phyloP scores from a whole-genome alignment of 2,888 invertebrate genomes.

The Drosophila infuscata region DNA sequence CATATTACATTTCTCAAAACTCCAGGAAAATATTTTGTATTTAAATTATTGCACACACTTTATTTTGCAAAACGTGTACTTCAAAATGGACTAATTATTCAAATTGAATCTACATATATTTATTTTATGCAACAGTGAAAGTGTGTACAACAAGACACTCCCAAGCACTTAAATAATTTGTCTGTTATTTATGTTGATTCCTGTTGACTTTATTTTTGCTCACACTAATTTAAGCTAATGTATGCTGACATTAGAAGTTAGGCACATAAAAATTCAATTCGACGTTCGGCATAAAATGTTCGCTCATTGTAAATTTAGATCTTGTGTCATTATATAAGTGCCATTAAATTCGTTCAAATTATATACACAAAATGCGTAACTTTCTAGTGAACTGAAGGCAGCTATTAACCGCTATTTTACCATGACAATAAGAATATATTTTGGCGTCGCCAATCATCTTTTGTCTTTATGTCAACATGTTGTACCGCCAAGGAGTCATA shows the following conservation, averaged over 20 bases:
- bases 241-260: conserved; percentile 21
- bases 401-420: conserved; percentile 12
- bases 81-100: background rate
- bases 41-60: background rate
- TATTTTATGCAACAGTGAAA: background rate
- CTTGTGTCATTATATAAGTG: conserved; percentile 1
- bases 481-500: conserved; percentile 33
- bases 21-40: background rate
- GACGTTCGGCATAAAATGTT: conserved; percentile 31
- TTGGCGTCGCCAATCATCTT: conserved; percentile 48
- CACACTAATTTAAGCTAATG: conserved; percentile 11
- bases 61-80: too few species aligned
- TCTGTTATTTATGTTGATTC: background rate
- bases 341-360: conserved; percentile 4
- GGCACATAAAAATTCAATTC: conserved; percentile 41
- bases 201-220: background rate
- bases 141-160: background rate
- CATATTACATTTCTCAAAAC: background rate
- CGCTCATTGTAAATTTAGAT: conserved; percentile 33
- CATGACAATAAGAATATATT: conserved; percentile 53
- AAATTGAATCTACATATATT: background rate
- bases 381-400: conserved; percentile 30
- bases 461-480: conserved; percentile 37
- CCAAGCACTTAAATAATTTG: background rate
- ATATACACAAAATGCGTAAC: conserved; percentile 1